Percentiles rank a stretch among this genome's conserved stretches.
Evolutionary conservation across 2,888 invertebrate species (phyloP).

Genomic region (Troides oblongomaculatus): DNA sequence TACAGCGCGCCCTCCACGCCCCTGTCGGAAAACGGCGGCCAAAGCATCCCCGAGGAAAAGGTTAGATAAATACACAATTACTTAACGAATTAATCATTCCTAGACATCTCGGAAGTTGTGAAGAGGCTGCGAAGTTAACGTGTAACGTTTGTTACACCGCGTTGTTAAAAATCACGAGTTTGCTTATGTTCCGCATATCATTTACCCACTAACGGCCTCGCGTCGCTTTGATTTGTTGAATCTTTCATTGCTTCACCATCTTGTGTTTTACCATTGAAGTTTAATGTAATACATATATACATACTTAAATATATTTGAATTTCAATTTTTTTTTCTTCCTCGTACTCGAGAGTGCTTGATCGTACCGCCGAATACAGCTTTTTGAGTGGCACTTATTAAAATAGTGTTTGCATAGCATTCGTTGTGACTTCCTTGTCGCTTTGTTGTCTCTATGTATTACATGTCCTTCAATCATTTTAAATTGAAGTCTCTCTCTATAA

Average conservation of each 20-base stretch:
- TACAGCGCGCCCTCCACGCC: conserved; percentile 78
- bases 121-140: conserved; percentile 54
- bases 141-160: conserved; percentile 55
- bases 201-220: conserved; percentile 60
- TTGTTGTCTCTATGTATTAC: conserved; percentile 7
- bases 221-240: conserved; percentile 9
- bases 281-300: conserved; percentile 12
- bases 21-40: conserved; percentile 74
- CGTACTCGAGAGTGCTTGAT: conserved; percentile 33
- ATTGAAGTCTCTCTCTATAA: conserved; percentile 5
- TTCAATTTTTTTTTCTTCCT: conserved; percentile 34
- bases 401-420: conserved; percentile 35
- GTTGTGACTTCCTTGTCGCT: conserved; percentile 31
- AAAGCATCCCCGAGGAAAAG: conserved; percentile 74
- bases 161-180: conserved; percentile 65
- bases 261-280: conserved; percentile 6
- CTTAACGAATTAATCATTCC: conserved; percentile 46
- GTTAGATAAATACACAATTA: conserved; percentile 52
- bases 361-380: conserved; percentile 32
- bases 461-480: conserved; percentile 18
- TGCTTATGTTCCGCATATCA: conserved; percentile 65
- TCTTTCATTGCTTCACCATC: conserved; percentile 8
- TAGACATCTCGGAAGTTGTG: conserved; percentile 69
- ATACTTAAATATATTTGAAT: conserved; percentile 27
- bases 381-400: conserved; percentile 33